These are phyloP conservation scores for Synaphobranchus kaupii DNA, from an alignment of 2,797 vertebrate genomes.

Conservation along the genomic window DNA sequence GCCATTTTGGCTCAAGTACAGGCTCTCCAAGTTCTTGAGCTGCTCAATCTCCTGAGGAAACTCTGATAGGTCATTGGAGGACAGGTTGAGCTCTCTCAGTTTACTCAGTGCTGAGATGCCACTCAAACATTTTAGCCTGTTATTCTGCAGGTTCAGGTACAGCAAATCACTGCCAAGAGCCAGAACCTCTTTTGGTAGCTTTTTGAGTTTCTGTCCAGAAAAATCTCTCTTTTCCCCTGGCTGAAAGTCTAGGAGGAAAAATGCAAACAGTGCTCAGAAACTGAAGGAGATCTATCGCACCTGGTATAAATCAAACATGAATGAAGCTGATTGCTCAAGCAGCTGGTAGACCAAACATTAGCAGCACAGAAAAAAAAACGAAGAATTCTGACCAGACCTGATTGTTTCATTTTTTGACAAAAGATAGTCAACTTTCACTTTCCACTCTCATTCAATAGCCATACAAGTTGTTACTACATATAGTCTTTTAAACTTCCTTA, in stretches of 20 bases:
- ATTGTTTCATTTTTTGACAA: no score
- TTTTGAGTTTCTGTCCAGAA: conserved; percentile 60
- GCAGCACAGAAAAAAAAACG: no score
- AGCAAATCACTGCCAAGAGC: conserved; percentile 32
- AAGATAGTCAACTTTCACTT: no score
- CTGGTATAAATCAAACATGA: not conserved
- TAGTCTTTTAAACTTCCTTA: no score
- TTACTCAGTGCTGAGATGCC: conserved; percentile 60
- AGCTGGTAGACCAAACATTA: no score
- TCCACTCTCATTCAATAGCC: not conserved
- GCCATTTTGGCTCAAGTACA: conserved; percentile 76
- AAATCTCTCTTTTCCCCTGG: conserved; percentile 47
- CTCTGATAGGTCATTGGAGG: conserved; percentile 67
- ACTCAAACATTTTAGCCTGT: conserved; percentile 61
- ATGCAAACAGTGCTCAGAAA: not conserved
- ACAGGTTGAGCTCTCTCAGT: conserved; percentile 67
- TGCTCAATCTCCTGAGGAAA: conserved; percentile 65
- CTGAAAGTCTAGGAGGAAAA: conserved; percentile 42
- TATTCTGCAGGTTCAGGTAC: conserved; percentile 65
- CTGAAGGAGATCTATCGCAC: not conserved
- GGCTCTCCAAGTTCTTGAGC: conserved; percentile 62
- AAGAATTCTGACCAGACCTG: no score
- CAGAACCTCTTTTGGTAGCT: conserved; percentile 55
- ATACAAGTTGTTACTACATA: not conserved
- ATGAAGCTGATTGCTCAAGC: no score